Base-by-base conservation (phyloP, 2,797 vertebrate species). In the Tapera naevia region DNA sequence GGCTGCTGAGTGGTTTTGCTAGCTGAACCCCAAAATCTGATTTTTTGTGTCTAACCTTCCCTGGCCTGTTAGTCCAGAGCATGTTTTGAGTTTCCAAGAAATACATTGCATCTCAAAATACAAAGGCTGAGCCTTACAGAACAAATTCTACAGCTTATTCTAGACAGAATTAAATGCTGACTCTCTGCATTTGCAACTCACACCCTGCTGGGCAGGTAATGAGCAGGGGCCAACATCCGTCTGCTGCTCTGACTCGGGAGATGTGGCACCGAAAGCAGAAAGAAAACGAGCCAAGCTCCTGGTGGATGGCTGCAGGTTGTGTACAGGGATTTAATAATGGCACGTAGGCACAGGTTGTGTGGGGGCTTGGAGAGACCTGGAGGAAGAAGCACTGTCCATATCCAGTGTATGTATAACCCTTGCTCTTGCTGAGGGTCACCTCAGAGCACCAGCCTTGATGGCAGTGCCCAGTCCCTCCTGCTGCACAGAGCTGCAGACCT, bases 401-500 rank as follows among this genome's bases (percentile, higher is more conserved):
- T 37, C 24, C 48, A 62, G 8, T 18, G 16, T n/a, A 28, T 2
- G 1, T 33, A 54, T 25, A 85, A 11, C 25, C 28, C 10, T 4
- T 33, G 39, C 17, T 57, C 13, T 67, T 39, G 25, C n/a, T 57
- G 24, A 50, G 39, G 22, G 4, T 50, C 46, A 46, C 3, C 5
- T 18, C 46, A 54, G 51, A 67, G 30, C 30, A 50, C 18, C 32
- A 37, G 32, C 39, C 54, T 56, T 56, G 46, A 35, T n/a, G 65
- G 21, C 35, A 28, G 28, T 30, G 27, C 64, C 32, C 24, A 35
- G 30, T 6, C 4, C 23, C 18, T 64, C 23, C 35, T 56, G 10
- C 66, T 46, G 45, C 0, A 0, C 17, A 41, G 46, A 78, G 32
- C 17, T 7, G 5, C 37, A 14, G 5, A 0, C 2, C 43, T 80